Base-by-base conservation (phyloP, 2,888 invertebrate genomes). In the Drosophila greeni region DNA sequence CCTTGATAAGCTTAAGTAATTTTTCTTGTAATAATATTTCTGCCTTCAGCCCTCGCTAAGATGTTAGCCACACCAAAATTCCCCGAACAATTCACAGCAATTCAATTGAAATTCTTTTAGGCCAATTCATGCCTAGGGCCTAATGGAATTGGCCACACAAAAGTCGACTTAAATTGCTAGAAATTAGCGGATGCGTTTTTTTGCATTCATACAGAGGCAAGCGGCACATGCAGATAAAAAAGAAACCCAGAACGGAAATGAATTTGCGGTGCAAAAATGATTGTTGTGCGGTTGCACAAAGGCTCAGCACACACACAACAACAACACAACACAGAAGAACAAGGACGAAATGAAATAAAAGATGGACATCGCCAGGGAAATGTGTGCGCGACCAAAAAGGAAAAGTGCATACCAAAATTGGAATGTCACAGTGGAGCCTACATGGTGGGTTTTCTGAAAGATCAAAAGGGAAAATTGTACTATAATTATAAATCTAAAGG, bases 251-350 rank as follows among this genome's bases (percentile, higher is more conserved):
- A 73, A 55, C 82, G 84, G 82, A 79, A 79, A 79, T 79, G 79
- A 83, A 79, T 81, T 79, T 75, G 78, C 70, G 82, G 79, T 70
- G 82, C 68, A 74, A 78, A 75, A 76, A 74, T 81, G 84, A 76
- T 78, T 83, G 82, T 83, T 79, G 68, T 70, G 62, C 70, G 74
- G 75, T 75, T 70, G 69, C 70, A 79, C 79, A 83, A 83, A 75
- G 78, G 70, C 75, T 47, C 58, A 45, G 66, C 48, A 31, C 39
- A 57, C 24, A 23, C 11, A 29, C 16, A 20, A 23, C 11, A 36
- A 5, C 31, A n/a, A 39, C 47, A 34, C 34, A 29, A 11, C 24
- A 29, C 24, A 59, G 33, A 60, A 43, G 60, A 49, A 49, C 42
- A 47, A 61, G 61, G 26, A 62, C 36, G 29, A 49, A 66, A 43